phyloP scores from a whole-genome alignment of 1,140 invertebrate genomes.

The Drosophila albomicans region DNA sequence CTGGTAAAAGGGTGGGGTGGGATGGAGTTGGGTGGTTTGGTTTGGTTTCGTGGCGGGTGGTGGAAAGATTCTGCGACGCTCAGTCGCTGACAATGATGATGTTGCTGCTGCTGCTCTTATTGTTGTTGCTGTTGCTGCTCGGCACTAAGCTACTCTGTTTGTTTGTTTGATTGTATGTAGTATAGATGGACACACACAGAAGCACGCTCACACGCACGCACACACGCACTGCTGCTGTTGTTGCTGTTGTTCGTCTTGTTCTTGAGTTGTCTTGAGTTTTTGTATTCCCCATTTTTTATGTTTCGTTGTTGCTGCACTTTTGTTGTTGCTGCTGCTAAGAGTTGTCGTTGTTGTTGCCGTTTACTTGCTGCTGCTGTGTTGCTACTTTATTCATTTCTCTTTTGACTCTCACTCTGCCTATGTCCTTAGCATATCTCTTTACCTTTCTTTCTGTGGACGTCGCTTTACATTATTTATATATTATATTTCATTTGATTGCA shows the following conservation, averaged over 20 bases:
- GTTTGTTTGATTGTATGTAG: slow-evolving; percentile 14
- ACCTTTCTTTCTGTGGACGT: slow-evolving; percentile 12
- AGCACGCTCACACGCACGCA: slow-evolving; percentile 22
- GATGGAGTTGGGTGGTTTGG: neutral
- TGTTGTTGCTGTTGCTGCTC: slow-evolving; percentile 62
- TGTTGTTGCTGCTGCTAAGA: slow-evolving; percentile 46
- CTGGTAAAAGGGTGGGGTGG: no score
- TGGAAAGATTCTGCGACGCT: slow-evolving; percentile 45
- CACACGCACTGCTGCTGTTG: slow-evolving; percentile 16
- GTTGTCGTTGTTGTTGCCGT: slow-evolving; percentile 27
- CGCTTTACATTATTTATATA: slow-evolving; percentile 21
- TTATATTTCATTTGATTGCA: slow-evolving; percentile 15
- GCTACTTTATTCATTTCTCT: slow-evolving; percentile 20
- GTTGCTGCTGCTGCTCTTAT: slow-evolving; percentile 69
- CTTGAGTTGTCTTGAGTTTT: slow-evolving; percentile 16
- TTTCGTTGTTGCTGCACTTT: slow-evolving; percentile 49
- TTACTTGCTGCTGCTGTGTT: slow-evolving; percentile 21
- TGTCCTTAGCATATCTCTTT: slow-evolving; percentile 2
- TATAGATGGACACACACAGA: slow-evolving; percentile 19
- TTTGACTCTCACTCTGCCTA: slow-evolving; percentile 1
- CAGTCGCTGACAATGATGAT: slow-evolving; percentile 81
- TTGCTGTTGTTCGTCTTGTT: slow-evolving; percentile 26
- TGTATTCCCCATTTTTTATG: slow-evolving; percentile 15
- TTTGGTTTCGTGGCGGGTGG: neutral
- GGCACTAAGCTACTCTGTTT: slow-evolving; percentile 32